phyloP scores from a whole-genome alignment of 2,113 vertebrate species.

The Tyto alba region DNA sequence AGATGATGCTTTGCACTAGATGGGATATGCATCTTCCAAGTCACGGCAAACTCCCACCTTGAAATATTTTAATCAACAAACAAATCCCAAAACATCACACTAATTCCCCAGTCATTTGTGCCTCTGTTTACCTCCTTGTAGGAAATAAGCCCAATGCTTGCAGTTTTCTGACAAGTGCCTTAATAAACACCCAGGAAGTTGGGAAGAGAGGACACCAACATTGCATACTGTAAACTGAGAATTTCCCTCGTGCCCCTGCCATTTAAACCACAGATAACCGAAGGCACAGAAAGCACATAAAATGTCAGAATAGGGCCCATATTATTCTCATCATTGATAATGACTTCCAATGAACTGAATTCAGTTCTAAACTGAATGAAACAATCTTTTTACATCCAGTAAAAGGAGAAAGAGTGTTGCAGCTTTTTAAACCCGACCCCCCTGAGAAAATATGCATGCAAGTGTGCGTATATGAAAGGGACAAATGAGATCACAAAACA shows the following conservation, averaged over 20 bases:
- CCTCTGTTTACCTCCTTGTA: not conserved
- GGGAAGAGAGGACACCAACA: not conserved
- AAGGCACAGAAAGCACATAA: not conserved
- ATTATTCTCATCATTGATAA: not conserved
- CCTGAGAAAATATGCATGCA: not conserved
- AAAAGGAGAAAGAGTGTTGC: not conserved
- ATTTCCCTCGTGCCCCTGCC: not conserved
- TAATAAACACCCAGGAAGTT: not conserved
- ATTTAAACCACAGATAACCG: not conserved
- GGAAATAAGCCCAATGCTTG: not conserved
- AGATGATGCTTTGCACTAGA: not conserved
- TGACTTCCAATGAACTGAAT: conserved; percentile 1
- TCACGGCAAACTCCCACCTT: not conserved
- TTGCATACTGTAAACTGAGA: not conserved
- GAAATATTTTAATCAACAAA: not conserved
- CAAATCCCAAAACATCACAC: not conserved
- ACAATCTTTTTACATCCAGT: not conserved
- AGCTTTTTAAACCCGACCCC: not conserved
- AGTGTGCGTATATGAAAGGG: not conserved
- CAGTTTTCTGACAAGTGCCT: not conserved
- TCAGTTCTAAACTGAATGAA: not conserved
- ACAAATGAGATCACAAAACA: not conserved
- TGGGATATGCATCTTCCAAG: not conserved
- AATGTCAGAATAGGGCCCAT: not conserved
- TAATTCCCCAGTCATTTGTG: not conserved